These are phyloP conservation scores for Pedionomus torquatus DNA, from an alignment of 2,113 vertebrate genomes.

Conservation along the genomic window DNA sequence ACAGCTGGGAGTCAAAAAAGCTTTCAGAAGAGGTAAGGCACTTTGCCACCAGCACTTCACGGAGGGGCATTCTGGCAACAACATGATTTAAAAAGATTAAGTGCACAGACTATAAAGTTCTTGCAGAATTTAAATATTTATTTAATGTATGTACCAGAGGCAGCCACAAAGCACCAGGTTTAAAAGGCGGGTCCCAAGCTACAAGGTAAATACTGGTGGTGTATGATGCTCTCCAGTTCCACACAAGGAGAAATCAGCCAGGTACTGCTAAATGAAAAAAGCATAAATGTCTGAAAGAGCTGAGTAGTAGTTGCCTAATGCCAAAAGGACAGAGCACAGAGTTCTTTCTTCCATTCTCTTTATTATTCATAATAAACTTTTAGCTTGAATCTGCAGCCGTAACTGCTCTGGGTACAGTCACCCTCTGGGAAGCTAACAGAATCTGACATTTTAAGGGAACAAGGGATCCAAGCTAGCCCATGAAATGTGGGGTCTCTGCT, in stretches of 20 bases:
- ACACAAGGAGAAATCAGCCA: not conserved
- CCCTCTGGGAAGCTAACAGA: not conserved
- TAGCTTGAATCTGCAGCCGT: not conserved
- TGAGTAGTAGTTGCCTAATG: not conserved
- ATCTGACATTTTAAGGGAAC: not conserved
- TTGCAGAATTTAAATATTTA: conserved; percentile 40
- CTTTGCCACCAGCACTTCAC: conserved; percentile 19
- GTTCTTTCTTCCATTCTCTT: not conserved
- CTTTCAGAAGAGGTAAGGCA: conserved; percentile 33
- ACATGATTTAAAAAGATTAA: conserved; percentile 28
- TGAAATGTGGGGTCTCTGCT: not conserved
- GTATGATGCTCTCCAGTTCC: not conserved
- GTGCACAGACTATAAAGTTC: not conserved
- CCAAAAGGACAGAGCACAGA: not conserved
- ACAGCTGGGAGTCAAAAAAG: conserved; percentile 64
- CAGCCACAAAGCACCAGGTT: not conserved
- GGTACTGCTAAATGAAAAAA: not conserved
- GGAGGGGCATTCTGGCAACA: not conserved
- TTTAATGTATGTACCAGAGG: not conserved
- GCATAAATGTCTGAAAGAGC: not conserved
- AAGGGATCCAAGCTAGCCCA: not conserved
- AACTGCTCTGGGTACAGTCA: not conserved
- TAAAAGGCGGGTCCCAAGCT: not conserved
- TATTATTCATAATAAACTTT: conserved; percentile 7
- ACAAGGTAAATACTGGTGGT: not conserved